Evolutionary conservation across 2,113 vertebrate species (phyloP).

Genomic region (Corythoichthys haematopterus): DNA sequence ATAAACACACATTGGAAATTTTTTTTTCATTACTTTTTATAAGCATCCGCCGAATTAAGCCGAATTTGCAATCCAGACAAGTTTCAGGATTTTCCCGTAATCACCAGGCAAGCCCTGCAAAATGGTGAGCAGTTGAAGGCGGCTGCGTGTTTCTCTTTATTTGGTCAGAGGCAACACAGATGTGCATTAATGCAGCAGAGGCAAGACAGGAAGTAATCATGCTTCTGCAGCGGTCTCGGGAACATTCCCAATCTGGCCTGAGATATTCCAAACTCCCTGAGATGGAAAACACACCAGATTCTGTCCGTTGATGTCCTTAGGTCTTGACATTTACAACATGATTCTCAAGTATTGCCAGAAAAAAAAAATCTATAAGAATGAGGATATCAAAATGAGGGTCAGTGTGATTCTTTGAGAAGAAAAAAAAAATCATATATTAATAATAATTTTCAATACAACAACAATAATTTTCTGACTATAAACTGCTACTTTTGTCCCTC

Average conservation of each 20-base stretch:
- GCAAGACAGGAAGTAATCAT: constrained; percentile 77
- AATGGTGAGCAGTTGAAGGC: constrained; percentile 32
- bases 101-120: constrained; percentile 62
- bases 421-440: no score
- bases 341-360: neutral
- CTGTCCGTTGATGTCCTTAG: neutral
- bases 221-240: constrained; percentile 66
- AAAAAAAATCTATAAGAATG: no score
- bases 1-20: constrained; percentile 28
- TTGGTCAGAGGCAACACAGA: constrained; percentile 54
- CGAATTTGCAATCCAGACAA: constrained; percentile 51
- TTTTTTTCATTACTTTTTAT: constrained; percentile 26
- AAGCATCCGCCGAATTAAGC: constrained; percentile 57
- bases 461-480: no score
- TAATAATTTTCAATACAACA: no score
- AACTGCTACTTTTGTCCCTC: no score
- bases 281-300: constrained; percentile 56
- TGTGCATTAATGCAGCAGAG: constrained; percentile 47
- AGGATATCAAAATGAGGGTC: no score
- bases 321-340: neutral
- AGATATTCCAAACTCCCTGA: constrained; percentile 74
- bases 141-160: constrained; percentile 43
- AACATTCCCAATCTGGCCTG: constrained; percentile 67
- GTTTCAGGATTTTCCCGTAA: constrained; percentile 62
- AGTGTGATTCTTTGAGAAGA: no score